A percentile compares a stretch with the other conserved stretches of the same genome.
These are phyloP conservation scores for Kryptolebias ocellatus DNA, from an alignment of 2,797 vertebrate species.

Conservation along the genomic window DNA sequence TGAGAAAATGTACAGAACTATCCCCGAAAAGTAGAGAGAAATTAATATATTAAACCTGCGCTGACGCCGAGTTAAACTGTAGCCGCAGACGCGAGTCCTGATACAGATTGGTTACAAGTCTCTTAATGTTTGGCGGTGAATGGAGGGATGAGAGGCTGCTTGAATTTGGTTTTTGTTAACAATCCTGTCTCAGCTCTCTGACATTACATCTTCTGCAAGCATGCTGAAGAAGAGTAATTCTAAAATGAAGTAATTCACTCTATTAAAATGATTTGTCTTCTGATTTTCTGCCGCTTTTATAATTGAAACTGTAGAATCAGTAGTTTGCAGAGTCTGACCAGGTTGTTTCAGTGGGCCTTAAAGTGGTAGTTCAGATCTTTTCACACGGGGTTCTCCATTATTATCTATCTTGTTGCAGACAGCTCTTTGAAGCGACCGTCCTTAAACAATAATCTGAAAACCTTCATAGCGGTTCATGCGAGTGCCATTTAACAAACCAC, in stretches of 20 bases:
- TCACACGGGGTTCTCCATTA: too few relatives aligned
- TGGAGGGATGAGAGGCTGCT: conserved; percentile 69
- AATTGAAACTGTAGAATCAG: background rate
- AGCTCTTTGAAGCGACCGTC: too few relatives aligned
- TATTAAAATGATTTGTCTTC: background rate
- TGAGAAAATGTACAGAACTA: conserved; percentile 37
- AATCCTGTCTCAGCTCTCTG: conserved; percentile 37
- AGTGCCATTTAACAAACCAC: too few relatives aligned
- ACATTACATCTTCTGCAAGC: conserved; percentile 27
- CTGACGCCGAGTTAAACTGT: background rate
- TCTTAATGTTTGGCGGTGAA: conserved; percentile 62
- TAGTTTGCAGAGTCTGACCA: background rate
- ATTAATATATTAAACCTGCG: conserved; percentile 19
- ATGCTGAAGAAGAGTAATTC: background rate
- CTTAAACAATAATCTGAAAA: too few relatives aligned
- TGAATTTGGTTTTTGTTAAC: conserved; percentile 52
- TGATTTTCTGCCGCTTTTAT: conserved; percentile 34
- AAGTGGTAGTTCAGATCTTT: background rate
- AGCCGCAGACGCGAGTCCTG: background rate
- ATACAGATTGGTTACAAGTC: background rate
- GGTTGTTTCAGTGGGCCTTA: background rate
- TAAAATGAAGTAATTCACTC: background rate
- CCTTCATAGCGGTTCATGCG: too few relatives aligned
- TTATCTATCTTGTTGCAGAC: too few relatives aligned
- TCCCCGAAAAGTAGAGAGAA: conserved; percentile 10